Base-by-base conservation (phyloP, 2,888 invertebrate genomes). In the Cheilosia soror region DNA sequence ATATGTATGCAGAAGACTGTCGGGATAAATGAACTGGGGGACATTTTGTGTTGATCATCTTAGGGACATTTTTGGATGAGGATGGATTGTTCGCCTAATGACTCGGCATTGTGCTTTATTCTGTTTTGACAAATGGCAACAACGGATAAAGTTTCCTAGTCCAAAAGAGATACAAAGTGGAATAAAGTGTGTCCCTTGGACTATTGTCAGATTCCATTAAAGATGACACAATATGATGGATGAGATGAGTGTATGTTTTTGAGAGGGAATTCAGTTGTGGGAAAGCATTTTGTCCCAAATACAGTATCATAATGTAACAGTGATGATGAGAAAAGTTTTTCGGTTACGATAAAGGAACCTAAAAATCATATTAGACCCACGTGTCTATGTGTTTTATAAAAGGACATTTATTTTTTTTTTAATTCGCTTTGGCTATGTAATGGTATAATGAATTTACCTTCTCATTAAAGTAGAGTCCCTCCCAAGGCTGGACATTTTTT, bases 21-120 rank as follows among this genome's bases (percentile, higher is more conserved):
- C n/a, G 25, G 27, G 42, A 60, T 55, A 68, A 63, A 79, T 62
- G 57, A 76, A 73, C 68, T 66, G 29, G 42, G 66, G 66, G 42
- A 68, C 25, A 53, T 63, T 79, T 80, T 83, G 47, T 33, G 53
- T 80, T 60, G 80, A 75, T 80, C 80, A 68, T 75, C 62, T 27
- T 47, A 42, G 69, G 51, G 71, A 71, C 51, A 63, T 51, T 76
- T 47, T 31, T 20, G 65, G 65, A 77, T 72, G 20, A 65, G 55
- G 63, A 77, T 82, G 77, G 60, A 82, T 81, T 77, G 71, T 60
- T 51, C 40, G 29, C 53, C 71, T 82, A 82, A 82, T 77, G 77
- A 65, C 71, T 58, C 58, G 42, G 60, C 53, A 82, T 82, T 77
- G 77, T 77, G 44, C 65, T 51, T 60, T 37, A 66, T 57, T 40